phyloP scores from a whole-genome alignment of 2,113 vertebrate species.

The Dipodomys spectabilis region DNA sequence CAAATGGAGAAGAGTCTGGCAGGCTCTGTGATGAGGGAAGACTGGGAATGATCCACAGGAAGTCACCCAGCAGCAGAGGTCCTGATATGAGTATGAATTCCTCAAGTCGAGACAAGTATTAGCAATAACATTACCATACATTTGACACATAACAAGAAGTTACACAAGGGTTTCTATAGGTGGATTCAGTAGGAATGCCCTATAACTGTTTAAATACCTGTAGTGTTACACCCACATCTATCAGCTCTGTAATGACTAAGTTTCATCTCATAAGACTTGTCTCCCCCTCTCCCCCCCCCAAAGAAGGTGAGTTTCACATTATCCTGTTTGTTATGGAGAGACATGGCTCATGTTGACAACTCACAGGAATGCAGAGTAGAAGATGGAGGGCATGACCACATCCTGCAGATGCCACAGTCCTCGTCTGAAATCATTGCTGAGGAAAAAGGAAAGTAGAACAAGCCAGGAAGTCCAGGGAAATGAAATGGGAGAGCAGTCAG shows the following conservation, averaged over 20 bases:
- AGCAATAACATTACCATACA: not conserved
- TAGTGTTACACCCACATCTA: not conserved
- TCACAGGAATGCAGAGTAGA: slow-evolving; percentile 35
- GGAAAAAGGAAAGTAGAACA: slow-evolving; percentile 40
- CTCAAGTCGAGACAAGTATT: not conserved
- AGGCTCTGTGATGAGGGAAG: not conserved
- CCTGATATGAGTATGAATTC: not conserved
- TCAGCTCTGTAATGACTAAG: not conserved
- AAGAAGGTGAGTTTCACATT: not conserved
- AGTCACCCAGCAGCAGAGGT: not conserved
- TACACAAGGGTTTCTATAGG: not conserved
- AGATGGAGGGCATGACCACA: not conserved
- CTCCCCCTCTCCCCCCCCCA: not conserved
- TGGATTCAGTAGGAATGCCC: not conserved
- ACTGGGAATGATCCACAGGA: not conserved
- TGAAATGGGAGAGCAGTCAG: slow-evolving; percentile 39
- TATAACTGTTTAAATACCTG: not conserved
- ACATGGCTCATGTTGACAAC: slow-evolving; percentile 22
- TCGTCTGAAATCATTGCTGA: slow-evolving; percentile 38
- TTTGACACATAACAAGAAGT: not conserved
- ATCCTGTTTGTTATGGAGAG: not conserved
- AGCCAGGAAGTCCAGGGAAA: slow-evolving; percentile 33
- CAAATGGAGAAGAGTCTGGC: not conserved
- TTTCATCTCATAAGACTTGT: not conserved
- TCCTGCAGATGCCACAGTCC: slow-evolving; percentile 4